phyloP scores from a whole-genome alignment of 2,797 vertebrate genomes.

The Xiphorhynchus erythropygius region DNA sequence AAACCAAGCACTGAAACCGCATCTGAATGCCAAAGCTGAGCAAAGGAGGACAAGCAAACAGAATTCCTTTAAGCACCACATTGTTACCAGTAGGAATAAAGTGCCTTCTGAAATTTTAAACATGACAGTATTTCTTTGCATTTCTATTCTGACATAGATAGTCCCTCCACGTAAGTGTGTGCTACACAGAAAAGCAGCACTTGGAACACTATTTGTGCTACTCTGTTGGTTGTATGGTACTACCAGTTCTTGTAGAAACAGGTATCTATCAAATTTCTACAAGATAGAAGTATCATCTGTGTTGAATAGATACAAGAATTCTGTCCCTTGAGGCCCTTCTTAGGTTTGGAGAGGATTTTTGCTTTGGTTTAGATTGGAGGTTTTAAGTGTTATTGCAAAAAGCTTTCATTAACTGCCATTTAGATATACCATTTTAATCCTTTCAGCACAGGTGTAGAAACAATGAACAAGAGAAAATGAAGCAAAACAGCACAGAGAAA shows the following conservation, averaged over 20 bases:
- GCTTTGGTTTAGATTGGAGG: no score
- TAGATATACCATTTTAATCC: neutral
- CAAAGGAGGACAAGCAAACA: neutral
- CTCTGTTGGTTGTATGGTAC: neutral
- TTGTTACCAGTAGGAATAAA: neutral
- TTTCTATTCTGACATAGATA: neutral
- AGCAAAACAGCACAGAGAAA: neutral
- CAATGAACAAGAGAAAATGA: neutral
- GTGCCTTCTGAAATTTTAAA: neutral
- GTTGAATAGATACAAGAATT: neutral
- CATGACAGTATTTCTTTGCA: neutral
- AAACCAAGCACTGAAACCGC: neutral
- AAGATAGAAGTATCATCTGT: neutral
- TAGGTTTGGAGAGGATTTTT: neutral
- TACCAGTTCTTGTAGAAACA: neutral
- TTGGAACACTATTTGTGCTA: neutral
- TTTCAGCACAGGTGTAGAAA: neutral
- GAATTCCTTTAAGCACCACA: neutral
- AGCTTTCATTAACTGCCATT: neutral
- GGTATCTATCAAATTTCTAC: neutral
- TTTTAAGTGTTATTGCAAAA: neutral
- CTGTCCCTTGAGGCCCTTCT: neutral
- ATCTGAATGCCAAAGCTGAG: neutral
- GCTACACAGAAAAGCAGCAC: neutral
- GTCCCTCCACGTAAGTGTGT: accelerated